Conservation (phyloP, 2,797 vertebrate species). For the Mormyrops boulengeri region DNA sequence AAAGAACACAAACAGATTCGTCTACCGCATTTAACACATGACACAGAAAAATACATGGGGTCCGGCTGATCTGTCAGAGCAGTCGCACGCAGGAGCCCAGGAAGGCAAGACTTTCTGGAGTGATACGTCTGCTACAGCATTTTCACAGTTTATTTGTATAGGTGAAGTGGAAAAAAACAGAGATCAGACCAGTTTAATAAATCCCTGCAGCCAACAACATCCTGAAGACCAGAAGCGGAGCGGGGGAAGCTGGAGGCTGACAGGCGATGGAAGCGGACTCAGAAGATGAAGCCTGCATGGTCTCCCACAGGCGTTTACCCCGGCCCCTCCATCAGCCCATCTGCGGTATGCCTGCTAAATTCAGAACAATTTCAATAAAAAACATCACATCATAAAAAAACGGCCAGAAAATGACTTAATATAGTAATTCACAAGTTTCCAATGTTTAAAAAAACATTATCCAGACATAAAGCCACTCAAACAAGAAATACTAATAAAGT, state of each 20-base stretch:
- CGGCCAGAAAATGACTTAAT: neutral
- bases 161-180: neutral
- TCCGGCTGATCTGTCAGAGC: neutral
- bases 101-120: neutral
- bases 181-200: neutral
- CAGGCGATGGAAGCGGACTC: neutral
- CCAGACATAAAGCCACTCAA: neutral
- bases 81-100: neutral
- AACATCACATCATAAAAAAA: neutral
- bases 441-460: neutral
- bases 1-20: neutral
- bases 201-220: neutral
- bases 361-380: neutral
- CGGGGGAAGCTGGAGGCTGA: neutral
- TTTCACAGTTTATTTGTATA: neutral
- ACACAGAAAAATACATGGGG: slow-evolving; percentile 39
- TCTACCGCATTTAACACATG: neutral
- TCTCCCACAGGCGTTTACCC: neutral
- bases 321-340: neutral
- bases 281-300: neutral
- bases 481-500: neutral
- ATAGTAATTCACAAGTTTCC: neutral
- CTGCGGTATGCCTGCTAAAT: no score
- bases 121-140: neutral
- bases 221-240: neutral